These are phyloP conservation scores for Meteorus colon DNA, from an alignment of 2,888 invertebrate species.

Conservation along the genomic window DNA sequence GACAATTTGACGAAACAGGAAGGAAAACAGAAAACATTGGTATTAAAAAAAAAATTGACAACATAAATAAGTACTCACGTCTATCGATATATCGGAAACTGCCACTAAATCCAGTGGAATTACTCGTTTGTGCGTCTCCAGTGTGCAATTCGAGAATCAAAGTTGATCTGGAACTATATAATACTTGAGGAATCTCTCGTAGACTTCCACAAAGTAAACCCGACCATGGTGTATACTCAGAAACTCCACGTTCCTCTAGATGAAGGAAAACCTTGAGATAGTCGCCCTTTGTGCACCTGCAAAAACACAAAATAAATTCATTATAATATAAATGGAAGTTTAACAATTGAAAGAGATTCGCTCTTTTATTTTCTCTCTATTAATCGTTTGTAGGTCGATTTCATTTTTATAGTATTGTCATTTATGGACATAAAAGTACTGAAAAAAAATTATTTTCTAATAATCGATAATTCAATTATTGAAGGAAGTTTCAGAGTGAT, in stretches of 20 bases:
- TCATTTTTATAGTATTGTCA: too few relatives aligned
- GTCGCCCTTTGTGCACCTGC: slow-evolving; percentile 84
- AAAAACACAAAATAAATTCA: slow-evolving; percentile 69
- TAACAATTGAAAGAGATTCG: too few relatives aligned
- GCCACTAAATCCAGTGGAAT: slow-evolving; percentile 83
- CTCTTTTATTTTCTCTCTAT: too few relatives aligned
- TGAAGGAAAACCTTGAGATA: slow-evolving; percentile 86
- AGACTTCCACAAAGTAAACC: slow-evolving; percentile 82
- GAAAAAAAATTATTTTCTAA: too few relatives aligned
- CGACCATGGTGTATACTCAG: slow-evolving; percentile 85
- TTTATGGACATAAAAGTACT: too few relatives aligned
- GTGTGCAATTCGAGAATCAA: slow-evolving; percentile 85
- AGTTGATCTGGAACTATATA: slow-evolving; percentile 84
- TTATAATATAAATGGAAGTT: neutral
- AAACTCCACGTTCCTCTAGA: slow-evolving; percentile 81
- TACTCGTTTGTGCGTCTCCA: slow-evolving; percentile 73
- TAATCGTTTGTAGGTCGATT: too few relatives aligned
- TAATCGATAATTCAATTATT: neutral
- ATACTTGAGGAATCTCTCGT: slow-evolving; percentile 81
- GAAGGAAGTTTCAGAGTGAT: neutral
- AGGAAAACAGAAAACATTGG: neutral
- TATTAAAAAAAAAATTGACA: neutral
- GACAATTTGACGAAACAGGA: neutral
- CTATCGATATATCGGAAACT: slow-evolving; percentile 85
- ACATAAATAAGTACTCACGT: slow-evolving; percentile 77